Percentiles rank a stretch among this genome's conserved stretches.
These are phyloP conservation scores for Masticophis lateralis DNA, from an alignment of 2,797 vertebrate genomes.

Conservation along the genomic window DNA sequence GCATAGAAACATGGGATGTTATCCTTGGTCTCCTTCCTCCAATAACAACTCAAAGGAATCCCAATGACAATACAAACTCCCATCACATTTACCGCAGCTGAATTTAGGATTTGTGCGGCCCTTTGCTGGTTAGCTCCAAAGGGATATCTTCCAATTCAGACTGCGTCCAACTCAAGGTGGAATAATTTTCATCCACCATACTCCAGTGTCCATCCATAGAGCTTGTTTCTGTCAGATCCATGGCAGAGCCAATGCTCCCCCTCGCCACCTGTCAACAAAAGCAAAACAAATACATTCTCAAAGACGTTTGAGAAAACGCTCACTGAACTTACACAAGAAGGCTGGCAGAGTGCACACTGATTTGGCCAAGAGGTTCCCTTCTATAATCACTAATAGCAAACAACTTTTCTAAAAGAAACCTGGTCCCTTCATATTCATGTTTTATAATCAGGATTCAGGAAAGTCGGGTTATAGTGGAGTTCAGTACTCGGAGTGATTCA, in stretches of 20 bases:
- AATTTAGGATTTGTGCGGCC: conserved; percentile 93
- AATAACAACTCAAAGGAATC: not conserved
- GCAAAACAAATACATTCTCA: conserved; percentile 16
- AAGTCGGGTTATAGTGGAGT: not conserved
- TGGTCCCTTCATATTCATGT: not conserved
- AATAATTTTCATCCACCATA: conserved; percentile 93
- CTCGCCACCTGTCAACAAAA: conserved; percentile 82
- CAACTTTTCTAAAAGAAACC: not conserved
- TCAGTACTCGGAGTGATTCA: not conserved
- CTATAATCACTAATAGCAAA: not conserved
- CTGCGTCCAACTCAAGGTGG: conserved; percentile 87
- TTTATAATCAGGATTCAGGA: not conserved
- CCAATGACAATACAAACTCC: not conserved
- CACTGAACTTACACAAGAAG: not conserved
- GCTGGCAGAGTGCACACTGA: not conserved
- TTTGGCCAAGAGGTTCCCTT: not conserved
- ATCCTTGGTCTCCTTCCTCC: not conserved
- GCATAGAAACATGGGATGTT: not conserved
- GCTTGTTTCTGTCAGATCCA: conserved; percentile 95
- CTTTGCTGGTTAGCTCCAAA: conserved; percentile 94
- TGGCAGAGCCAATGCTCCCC: conserved; percentile 96
- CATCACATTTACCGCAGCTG: conserved; percentile 84
- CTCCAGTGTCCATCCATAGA: conserved; percentile 96
- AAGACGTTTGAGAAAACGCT: not conserved
- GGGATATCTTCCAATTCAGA: conserved; percentile 95